A percentile compares a stretch with the other conserved stretches of the same genome.
Evolutionary conservation across 2,797 vertebrate genomes (phyloP).

Genomic region (Lacerta agilis): DNA sequence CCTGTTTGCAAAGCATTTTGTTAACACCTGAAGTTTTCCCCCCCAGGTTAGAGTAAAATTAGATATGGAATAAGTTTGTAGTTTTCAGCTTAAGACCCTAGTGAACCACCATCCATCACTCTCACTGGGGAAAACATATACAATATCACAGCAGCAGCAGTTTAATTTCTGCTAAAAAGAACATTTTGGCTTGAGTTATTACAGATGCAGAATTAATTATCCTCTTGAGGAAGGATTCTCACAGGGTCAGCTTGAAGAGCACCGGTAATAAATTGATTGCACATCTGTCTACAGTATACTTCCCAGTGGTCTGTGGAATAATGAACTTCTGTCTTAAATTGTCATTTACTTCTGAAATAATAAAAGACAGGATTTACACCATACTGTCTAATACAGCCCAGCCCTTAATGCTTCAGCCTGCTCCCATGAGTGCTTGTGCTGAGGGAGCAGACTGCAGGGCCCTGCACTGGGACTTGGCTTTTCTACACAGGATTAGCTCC

Average conservation of each 20-base stretch:
- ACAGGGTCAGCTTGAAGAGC: conserved; percentile 9
- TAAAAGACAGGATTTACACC: conserved; percentile 1
- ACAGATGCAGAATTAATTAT: conserved; percentile 46
- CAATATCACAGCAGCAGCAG: conserved; percentile 40
- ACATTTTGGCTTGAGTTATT: conserved; percentile 47
- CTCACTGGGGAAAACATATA: conserved; percentile 33
- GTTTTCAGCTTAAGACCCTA: conserved; percentile 42
- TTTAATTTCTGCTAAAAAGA: conserved; percentile 39
- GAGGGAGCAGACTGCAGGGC: background rate
- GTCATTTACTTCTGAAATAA: background rate
- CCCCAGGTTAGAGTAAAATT: conserved; percentile 10
- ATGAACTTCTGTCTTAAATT: conserved; percentile 24
- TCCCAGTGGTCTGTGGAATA: conserved; percentile 7
- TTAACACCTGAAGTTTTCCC: conserved; percentile 4
- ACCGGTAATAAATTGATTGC: conserved; percentile 34
- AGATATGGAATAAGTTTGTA: conserved; percentile 22
- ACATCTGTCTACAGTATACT: conserved; percentile 17
- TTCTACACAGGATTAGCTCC: background rate
- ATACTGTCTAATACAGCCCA: conserved; percentile 14
- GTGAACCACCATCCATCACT: conserved; percentile 38
- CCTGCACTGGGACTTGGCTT: background rate
- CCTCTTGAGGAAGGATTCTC: conserved; percentile 21
- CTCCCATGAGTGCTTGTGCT: background rate
- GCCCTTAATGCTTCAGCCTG: background rate
- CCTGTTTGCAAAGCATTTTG: background rate